These are phyloP conservation scores for Conomelus anceps DNA, from an alignment of 2,888 invertebrate genomes.

Conservation along the genomic window DNA sequence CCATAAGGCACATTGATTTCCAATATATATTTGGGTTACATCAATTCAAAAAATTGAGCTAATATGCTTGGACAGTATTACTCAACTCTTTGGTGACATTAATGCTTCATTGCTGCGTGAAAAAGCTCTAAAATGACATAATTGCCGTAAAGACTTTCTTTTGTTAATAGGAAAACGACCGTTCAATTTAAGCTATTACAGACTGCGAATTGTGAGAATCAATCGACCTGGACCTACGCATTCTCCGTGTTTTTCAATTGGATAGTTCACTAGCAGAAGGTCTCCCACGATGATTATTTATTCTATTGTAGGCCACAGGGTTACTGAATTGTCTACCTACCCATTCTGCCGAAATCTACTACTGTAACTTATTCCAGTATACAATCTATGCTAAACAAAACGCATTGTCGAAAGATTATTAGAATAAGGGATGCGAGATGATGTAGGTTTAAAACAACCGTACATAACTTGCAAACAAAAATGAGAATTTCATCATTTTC, in stretches of 20 bases:
- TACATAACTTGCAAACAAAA: no score
- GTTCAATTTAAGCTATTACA: not conserved
- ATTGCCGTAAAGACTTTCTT: not conserved
- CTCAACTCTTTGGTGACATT: not conserved
- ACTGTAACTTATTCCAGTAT: no score
- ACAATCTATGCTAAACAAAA: no score
- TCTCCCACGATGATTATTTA: not conserved
- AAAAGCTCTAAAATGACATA: not conserved
- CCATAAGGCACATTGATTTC: no score
- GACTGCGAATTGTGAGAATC: not conserved
- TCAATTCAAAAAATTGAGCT: no score
- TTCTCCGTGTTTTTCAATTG: not conserved
- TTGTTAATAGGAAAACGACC: not conserved
- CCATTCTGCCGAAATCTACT: no score
- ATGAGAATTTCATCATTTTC: no score
- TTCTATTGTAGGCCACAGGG: not conserved
- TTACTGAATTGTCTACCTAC: not conserved
- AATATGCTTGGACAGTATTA: no score
- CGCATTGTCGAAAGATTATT: no score
- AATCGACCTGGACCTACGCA: not conserved
- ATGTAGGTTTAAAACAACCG: no score
- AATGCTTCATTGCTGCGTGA: not conserved
- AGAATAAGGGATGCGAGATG: no score
- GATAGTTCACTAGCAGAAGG: not conserved
- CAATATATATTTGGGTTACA: no score